Evolutionary conservation across 2,113 vertebrate species (phyloP).

Genomic region (Stictonetta naevosa): DNA sequence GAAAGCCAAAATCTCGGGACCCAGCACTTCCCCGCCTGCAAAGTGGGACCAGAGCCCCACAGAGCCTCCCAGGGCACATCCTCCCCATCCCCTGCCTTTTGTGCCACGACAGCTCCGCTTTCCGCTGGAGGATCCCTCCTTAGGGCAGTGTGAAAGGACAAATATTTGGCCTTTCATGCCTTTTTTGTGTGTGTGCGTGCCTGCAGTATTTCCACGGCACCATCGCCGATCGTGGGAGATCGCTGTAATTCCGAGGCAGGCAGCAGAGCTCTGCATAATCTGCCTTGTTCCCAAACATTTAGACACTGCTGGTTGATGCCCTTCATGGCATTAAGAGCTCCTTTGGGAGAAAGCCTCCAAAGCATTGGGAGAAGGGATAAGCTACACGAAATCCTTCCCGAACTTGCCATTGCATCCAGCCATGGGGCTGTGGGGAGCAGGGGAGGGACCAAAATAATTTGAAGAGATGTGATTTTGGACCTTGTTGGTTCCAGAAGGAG

Average conservation of each 20-base stretch:
- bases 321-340: neutral
- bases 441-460: neutral
- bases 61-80: neutral
- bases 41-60: neutral
- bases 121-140: neutral
- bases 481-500: neutral
- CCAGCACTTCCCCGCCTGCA: neutral
- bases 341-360: neutral
- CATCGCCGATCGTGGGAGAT: neutral
- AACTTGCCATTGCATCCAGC: neutral
- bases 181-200: neutral
- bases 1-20: neutral
- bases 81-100: neutral
- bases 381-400: neutral
- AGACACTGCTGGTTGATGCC: neutral
- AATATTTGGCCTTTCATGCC: conserved; percentile 12
- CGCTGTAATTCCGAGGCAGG: conserved; percentile 43
- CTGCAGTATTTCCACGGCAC: neutral
- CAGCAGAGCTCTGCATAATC: conserved; percentile 38
- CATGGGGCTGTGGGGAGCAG: fast-evolving
- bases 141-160: neutral
- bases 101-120: neutral
- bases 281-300: conserved; percentile 43
- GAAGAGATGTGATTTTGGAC: neutral
- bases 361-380: neutral